Evolutionary conservation across 2,113 vertebrate genomes (phyloP).

Genomic region (Clarias magur): DNA sequence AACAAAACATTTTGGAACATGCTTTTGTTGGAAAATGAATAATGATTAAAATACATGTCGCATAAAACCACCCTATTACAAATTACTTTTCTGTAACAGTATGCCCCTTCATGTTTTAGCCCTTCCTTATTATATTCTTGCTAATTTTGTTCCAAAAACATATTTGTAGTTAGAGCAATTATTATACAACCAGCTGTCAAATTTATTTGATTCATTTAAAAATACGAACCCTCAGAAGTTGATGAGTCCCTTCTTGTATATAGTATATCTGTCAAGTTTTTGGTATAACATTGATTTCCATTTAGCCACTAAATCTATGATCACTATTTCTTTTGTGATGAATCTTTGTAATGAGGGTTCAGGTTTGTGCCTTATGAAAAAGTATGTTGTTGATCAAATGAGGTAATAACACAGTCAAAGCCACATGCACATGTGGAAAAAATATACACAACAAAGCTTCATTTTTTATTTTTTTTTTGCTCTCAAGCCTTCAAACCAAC

Average conservation of each 20-base stretch:
- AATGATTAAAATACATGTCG: too few species aligned
- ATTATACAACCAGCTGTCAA: slow-evolving; percentile 76
- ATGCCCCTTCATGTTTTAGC: background rate
- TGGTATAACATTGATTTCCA: slow-evolving; percentile 87
- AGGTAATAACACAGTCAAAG: slow-evolving; percentile 38
- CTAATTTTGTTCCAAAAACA: slow-evolving; percentile 10
- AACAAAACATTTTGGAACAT: background rate
- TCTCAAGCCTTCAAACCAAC: slow-evolving; percentile 55
- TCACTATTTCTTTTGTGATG: slow-evolving; percentile 66
- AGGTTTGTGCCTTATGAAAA: slow-evolving; percentile 34
- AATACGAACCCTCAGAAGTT: slow-evolving; percentile 74
- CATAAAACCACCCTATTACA: background rate
- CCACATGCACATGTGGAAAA: slow-evolving; percentile 45
- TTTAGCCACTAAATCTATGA: slow-evolving; percentile 68
- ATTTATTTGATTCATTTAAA: slow-evolving; percentile 79
- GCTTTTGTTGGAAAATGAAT: background rate
- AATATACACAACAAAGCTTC: slow-evolving; percentile 42
- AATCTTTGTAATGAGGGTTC: slow-evolving; percentile 47
- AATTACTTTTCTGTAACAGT: background rate
- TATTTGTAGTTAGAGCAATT: slow-evolving; percentile 51
- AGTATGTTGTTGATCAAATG: slow-evolving; percentile 48
- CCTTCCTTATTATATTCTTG: background rate
- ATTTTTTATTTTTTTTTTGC: slow-evolving; percentile 37
- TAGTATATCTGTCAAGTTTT: slow-evolving; percentile 86
- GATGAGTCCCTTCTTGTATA: slow-evolving; percentile 73